Evolutionary conservation across 2,797 vertebrate species (phyloP).

Genomic region (Callimico goeldii): DNA sequence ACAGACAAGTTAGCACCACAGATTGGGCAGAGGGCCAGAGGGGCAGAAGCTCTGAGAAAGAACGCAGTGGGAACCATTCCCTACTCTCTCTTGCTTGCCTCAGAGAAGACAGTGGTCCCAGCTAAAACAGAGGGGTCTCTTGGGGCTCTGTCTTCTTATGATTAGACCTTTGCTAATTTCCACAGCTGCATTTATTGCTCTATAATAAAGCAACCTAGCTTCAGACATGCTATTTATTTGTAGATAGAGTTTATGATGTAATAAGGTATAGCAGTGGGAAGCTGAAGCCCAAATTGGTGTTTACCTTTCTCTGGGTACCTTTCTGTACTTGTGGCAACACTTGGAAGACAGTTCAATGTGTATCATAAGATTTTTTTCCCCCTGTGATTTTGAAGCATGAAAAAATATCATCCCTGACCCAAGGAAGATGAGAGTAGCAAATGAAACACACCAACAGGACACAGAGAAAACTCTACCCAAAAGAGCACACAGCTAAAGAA

Average conservation of each 20-base stretch:
- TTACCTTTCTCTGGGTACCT: not conserved
- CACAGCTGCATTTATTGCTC: not conserved
- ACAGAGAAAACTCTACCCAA: not conserved
- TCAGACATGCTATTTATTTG: not conserved
- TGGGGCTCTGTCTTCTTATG: not conserved
- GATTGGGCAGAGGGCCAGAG: not conserved
- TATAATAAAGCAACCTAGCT: not conserved
- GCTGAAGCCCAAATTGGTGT: not conserved
- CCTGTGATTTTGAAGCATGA: constrained; percentile 32
- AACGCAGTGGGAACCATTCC: not conserved
- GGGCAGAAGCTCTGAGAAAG: not conserved
- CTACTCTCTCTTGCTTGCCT: not conserved
- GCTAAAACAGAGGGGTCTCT: not conserved
- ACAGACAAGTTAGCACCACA: not conserved
- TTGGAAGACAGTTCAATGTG: not conserved
- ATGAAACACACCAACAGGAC: not conserved
- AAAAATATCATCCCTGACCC: constrained; percentile 11
- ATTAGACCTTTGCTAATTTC: not conserved
- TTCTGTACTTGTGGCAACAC: not conserved
- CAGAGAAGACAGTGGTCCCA: not conserved
- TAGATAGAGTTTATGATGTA: not conserved
- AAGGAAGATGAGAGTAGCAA: constrained; percentile 1
- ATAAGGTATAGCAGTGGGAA: not conserved
- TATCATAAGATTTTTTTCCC: constrained; percentile 36
- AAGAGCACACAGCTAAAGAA: not conserved